Base-by-base conservation (phyloP, 2,888 invertebrate genomes). In the Cepaea hortensis region DNA sequence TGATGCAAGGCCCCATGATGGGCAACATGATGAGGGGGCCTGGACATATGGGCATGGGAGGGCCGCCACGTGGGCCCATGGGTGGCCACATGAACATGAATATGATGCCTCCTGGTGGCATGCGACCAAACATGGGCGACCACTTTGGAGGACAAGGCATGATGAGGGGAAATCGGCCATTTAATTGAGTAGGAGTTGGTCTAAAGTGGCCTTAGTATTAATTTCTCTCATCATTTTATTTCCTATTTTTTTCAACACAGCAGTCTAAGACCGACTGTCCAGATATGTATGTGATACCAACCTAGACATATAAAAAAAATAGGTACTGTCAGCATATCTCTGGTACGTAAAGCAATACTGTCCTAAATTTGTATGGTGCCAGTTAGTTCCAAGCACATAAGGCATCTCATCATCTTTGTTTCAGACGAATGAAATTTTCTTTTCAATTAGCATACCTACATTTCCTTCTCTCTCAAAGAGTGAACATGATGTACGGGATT, bases 1-100 rank as follows among this genome's bases (percentile, higher is more conserved):
- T 83, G 80, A 87, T 87, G 83, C 83, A 23, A 35, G 84, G 84
- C 62, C 83, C 70, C 7, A 84, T 84, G 82, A 86, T 86, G 86
- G 81, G 81, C n/a, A 81, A 70, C 55, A 86, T 77, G 80, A 87
- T 87, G 87, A 77, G 79, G 48, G 79, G 79, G 1, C 84, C 84
- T n/a, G 80, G 84, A 55, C 61, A 61, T 20, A 87, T 87, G 87
- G 87, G 87, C 48, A 55, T 55, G 86, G 61, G 72, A 9, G 77
- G 76, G 7, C 55, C 55, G 7, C 82, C 77, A 20, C 68, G 87
- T 11, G 84, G 83, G 15, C 84, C 84, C 9, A 70, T 72, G 80
- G 72, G 80, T 4, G 75, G 86, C 23, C 50, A 61, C 75, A 83
- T 82, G 79, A 79, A 72, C 77, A 72, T 35, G 55, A 55, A 55